Evolutionary conservation across 2,888 invertebrate genomes (phyloP).

Genomic region (Ferdinandea cuprea): DNA sequence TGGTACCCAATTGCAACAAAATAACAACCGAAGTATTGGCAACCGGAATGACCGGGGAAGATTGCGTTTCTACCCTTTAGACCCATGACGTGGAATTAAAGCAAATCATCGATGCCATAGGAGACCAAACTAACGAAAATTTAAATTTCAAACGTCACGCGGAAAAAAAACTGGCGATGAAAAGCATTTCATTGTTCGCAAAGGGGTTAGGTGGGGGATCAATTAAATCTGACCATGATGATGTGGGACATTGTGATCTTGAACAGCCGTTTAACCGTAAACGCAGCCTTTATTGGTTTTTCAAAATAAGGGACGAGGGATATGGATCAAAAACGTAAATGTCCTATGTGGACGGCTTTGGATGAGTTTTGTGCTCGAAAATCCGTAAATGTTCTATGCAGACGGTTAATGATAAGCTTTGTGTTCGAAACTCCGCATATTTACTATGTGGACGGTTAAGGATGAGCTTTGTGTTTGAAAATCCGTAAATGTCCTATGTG

Average conservation of each 20-base stretch:
- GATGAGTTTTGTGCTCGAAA: too few relatives aligned
- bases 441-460: too few relatives aligned
- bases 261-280: constrained; percentile 38
- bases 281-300: neutral
- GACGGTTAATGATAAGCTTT: too few relatives aligned
- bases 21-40: constrained; percentile 32
- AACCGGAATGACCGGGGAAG: constrained; percentile 30
- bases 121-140: neutral
- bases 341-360: too few relatives aligned
- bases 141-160: neutral
- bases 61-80: constrained; percentile 54
- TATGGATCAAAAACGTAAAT: too few relatives aligned
- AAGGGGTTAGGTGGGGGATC: constrained; percentile 32
- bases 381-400: too few relatives aligned
- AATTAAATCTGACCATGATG: constrained; percentile 27
- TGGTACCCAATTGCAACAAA: constrained; percentile 12
- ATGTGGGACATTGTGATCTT: constrained; percentile 44
- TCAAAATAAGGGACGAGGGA: neutral
- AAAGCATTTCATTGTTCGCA: constrained; percentile 28
- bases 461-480: too few relatives aligned
- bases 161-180: constrained; percentile 35
- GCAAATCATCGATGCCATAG: constrained; percentile 20
- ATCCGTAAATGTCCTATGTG: too few relatives aligned
- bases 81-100: constrained; percentile 10
- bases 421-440: too few relatives aligned